Evolutionary conservation across 2,113 vertebrate species (phyloP).

Genomic region (Rhadina sibilatrix): DNA sequence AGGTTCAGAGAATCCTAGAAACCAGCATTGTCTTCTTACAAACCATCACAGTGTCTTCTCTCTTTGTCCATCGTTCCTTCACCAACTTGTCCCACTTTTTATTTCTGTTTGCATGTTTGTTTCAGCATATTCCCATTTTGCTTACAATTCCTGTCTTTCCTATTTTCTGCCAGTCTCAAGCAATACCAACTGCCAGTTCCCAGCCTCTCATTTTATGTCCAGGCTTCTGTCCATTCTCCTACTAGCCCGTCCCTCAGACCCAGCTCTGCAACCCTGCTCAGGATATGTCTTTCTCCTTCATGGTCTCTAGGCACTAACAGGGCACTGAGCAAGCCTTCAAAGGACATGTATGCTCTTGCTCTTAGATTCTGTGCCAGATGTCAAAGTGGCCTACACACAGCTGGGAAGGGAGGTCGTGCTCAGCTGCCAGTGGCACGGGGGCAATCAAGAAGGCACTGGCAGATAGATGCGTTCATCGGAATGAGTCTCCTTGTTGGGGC

Average conservation of each 20-base stretch:
- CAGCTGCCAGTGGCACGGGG: accelerated
- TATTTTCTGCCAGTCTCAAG: background rate
- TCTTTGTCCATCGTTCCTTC: background rate
- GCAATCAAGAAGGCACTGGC: background rate
- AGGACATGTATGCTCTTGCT: background rate
- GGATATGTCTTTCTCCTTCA: background rate
- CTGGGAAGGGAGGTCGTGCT: background rate
- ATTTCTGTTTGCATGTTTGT: background rate
- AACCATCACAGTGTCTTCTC: background rate
- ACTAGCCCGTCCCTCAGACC: background rate
- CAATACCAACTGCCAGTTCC: background rate
- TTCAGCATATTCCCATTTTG: background rate
- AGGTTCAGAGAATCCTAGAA: background rate
- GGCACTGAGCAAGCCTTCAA: background rate
- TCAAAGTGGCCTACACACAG: background rate
- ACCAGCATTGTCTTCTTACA: background rate
- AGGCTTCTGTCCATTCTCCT: background rate
- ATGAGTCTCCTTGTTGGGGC: background rate
- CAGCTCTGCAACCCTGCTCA: background rate
- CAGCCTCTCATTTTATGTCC: background rate
- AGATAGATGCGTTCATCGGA: background rate
- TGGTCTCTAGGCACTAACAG: background rate
- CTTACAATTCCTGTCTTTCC: background rate
- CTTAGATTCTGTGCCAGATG: background rate
- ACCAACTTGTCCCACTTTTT: background rate